phyloP scores from a whole-genome alignment of 2,888 invertebrate species.

The Drosophila monieri region DNA sequence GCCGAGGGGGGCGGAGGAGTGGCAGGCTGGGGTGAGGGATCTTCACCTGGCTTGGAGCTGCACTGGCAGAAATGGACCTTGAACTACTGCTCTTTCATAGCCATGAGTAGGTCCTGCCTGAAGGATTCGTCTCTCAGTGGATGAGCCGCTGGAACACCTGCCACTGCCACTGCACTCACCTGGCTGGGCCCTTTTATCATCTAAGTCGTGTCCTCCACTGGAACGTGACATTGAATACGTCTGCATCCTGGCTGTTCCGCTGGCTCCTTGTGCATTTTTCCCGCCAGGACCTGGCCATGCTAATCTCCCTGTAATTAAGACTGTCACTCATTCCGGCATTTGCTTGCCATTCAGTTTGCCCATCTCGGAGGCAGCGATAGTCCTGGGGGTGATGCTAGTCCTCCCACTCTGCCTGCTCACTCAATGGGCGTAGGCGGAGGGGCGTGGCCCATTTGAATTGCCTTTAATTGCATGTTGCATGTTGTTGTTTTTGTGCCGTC shows the following conservation, averaged over 20 bases:
- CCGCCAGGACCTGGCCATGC: conserved; percentile 46
- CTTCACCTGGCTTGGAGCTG: background rate
- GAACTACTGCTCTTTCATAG: no score
- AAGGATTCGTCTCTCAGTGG: background rate
- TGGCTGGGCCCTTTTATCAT: conserved; percentile 46
- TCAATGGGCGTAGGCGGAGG: conserved; percentile 12
- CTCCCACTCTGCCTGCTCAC: conserved; percentile 2
- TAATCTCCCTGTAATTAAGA: conserved; percentile 74
- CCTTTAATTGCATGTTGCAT: conserved; percentile 61
- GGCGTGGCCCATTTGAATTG: conserved; percentile 51
- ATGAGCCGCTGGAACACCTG: conserved; percentile 6
- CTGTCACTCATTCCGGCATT: conserved; percentile 68
- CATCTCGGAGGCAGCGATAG: conserved; percentile 14
- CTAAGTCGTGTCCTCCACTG: conserved; percentile 41
- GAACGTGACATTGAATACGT: conserved; percentile 73
- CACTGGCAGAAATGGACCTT: conserved; percentile 12
- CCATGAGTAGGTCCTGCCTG: no score
- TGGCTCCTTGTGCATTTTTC: background rate
- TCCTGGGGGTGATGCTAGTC: background rate
- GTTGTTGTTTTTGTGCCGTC: conserved; percentile 9
- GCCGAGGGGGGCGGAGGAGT: no score
- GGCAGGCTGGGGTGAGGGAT: no score
- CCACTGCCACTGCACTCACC: conserved; percentile 44
- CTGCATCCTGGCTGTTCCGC: conserved; percentile 21
- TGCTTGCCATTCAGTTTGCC: conserved; percentile 45